Conservation (phyloP, 2,113 vertebrate species). For the Pedetes capensis region DNA sequence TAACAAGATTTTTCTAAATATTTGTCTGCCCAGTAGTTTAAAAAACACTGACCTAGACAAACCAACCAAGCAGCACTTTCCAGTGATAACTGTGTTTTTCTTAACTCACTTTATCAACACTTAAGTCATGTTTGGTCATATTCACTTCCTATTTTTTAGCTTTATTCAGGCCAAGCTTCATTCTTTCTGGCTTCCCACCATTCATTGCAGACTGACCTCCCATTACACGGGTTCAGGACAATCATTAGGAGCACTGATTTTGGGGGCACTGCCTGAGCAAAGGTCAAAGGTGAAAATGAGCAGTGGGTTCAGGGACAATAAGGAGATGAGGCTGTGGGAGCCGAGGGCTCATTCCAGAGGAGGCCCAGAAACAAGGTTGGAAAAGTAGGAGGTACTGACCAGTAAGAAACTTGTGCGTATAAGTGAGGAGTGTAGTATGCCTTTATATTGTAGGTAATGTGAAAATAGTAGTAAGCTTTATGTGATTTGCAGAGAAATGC, state of each 20-base stretch:
- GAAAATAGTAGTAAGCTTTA: background rate
- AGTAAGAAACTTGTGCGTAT: background rate
- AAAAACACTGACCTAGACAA: background rate
- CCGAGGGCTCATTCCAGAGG: background rate
- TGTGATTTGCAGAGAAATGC: slow-evolving; percentile 2
- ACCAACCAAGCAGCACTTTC: background rate
- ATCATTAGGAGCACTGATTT: too few species aligned
- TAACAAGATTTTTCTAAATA: background rate
- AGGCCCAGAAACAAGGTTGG: background rate
- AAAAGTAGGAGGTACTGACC: background rate
- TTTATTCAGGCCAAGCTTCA: background rate
- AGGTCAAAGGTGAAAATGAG: background rate
- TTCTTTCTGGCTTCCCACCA: background rate
- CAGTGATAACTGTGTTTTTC: background rate
- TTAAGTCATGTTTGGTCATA: too few species aligned
- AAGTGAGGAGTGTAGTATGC: background rate
- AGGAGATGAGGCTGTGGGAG: background rate
- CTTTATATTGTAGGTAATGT: background rate
- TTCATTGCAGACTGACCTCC: background rate
- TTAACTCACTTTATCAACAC: background rate
- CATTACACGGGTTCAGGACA: background rate
- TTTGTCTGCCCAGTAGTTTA: background rate
- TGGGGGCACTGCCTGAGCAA: background rate
- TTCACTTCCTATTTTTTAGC: background rate
- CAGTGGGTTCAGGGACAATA: background rate